Evolutionary conservation across 2,888 invertebrate genomes (phyloP).

Genomic region (Cosmorhoe ocellata): DNA sequence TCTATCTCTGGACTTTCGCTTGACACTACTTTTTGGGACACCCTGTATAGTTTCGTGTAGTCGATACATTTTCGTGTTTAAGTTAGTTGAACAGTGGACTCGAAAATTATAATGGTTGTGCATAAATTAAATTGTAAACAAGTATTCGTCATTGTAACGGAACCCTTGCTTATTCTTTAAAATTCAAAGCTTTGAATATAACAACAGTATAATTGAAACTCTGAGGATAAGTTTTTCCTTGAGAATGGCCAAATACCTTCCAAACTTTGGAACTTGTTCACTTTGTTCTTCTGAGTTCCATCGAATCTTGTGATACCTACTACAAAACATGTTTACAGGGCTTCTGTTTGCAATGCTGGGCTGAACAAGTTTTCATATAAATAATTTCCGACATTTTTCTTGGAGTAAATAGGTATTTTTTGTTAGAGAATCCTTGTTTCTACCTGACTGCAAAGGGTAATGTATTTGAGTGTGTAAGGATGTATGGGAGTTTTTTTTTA

Average conservation of each 20-base stretch:
- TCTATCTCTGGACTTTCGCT: no score
- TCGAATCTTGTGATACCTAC: conserved; percentile 1
- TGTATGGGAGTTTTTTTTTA: no score
- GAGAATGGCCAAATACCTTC: neutral
- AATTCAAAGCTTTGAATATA: no score
- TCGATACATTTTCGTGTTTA: conserved; percentile 35
- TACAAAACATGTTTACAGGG: conserved; percentile 18
- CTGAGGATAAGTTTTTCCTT: neutral
- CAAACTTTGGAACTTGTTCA: neutral
- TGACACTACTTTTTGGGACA: no score
- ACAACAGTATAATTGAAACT: no score
- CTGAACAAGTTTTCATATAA: conserved; percentile 5
- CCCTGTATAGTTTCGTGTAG: conserved; percentile 39
- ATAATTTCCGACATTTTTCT: neutral
- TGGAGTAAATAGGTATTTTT: no score
- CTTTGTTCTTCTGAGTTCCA: neutral
- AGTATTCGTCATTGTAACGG: neutral
- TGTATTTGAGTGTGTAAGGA: no score
- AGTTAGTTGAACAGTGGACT: conserved; percentile 40
- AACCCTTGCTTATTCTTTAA: neutral
- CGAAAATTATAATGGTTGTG: conserved; percentile 38
- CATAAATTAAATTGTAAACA: conserved; percentile 11
- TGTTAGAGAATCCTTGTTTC: no score
- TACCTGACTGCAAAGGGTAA: no score
- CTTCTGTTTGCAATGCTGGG: neutral